Evolutionary conservation across 1,140 invertebrate species (phyloP).

Genomic region (Drosophila nikananu): DNA sequence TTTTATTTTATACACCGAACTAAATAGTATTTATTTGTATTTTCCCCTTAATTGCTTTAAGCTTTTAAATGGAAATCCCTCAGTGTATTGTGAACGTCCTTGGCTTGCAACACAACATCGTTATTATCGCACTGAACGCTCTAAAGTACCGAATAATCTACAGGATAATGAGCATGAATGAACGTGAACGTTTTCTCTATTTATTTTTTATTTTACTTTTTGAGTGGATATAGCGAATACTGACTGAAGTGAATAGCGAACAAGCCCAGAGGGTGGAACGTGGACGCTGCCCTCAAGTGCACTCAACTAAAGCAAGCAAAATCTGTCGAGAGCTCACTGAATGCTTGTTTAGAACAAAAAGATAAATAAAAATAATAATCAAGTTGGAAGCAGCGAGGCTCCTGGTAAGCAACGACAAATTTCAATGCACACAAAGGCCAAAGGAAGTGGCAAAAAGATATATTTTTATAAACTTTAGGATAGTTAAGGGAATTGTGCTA

Average conservation of each 20-base stretch:
- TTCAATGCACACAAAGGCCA: constrained; percentile 15
- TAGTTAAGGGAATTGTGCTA: constrained; percentile 4
- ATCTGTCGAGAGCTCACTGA: constrained; percentile 54
- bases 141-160: constrained; percentile 80
- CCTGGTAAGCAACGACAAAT: constrained; percentile 42
- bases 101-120: constrained; percentile 61
- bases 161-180: constrained; percentile 79
- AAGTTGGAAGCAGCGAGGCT: constrained; percentile 19
- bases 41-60: background rate
- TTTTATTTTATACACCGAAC: fast-evolving
- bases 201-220: constrained; percentile 34
- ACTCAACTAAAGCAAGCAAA: constrained; percentile 58
- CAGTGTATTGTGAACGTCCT: constrained; percentile 48
- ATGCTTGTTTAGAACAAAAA: constrained; percentile 44
- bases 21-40: background rate
- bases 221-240: constrained; percentile 34
- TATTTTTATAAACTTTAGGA: background rate
- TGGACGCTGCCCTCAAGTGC: constrained; percentile 48
- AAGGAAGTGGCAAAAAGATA: background rate
- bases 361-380: constrained; percentile 31
- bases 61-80: background rate
- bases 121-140: constrained; percentile 79
- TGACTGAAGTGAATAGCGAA: constrained; percentile 18
- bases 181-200: constrained; percentile 63
- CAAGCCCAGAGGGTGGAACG: background rate